Conservation (phyloP, 2,113 vertebrate species). For the Cygnus buccinator region DNA sequence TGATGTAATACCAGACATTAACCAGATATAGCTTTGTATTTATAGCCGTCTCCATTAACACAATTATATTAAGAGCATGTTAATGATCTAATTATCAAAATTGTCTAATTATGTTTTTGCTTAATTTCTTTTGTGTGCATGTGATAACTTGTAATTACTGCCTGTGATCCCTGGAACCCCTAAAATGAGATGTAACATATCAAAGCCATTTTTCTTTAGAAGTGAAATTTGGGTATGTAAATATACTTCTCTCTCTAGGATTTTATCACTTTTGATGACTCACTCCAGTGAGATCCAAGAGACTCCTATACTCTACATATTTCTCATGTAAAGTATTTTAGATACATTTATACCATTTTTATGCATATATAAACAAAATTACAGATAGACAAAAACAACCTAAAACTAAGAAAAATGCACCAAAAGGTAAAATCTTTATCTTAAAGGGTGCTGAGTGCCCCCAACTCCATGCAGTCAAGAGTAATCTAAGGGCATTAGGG, state of each 20-base stretch:
- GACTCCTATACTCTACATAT: neutral
- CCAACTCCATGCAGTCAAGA: neutral
- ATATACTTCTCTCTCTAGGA: neutral
- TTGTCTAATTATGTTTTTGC: slow-evolving; percentile 14
- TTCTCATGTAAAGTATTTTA: neutral
- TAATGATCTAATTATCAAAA: slow-evolving; percentile 59
- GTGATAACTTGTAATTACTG: neutral
- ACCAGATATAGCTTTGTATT: slow-evolving; percentile 8
- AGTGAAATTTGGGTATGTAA: neutral
- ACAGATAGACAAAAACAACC: neutral
- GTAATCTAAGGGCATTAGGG: neutral
- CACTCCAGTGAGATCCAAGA: neutral
- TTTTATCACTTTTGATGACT: neutral
- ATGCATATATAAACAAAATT: neutral
- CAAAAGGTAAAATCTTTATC: neutral
- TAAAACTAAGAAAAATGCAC: neutral
- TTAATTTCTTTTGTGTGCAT: slow-evolving; percentile 19
- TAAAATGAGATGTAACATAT: neutral
- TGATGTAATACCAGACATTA: neutral
- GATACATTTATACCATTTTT: neutral
- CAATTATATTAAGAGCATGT: slow-evolving; percentile 25
- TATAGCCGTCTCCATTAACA: neutral
- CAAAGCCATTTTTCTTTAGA: neutral
- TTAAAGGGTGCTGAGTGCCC: neutral
- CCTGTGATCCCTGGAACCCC: neutral